Conservation (phyloP, 2,113 vertebrate species). For the Notothenia coriiceps region DNA sequence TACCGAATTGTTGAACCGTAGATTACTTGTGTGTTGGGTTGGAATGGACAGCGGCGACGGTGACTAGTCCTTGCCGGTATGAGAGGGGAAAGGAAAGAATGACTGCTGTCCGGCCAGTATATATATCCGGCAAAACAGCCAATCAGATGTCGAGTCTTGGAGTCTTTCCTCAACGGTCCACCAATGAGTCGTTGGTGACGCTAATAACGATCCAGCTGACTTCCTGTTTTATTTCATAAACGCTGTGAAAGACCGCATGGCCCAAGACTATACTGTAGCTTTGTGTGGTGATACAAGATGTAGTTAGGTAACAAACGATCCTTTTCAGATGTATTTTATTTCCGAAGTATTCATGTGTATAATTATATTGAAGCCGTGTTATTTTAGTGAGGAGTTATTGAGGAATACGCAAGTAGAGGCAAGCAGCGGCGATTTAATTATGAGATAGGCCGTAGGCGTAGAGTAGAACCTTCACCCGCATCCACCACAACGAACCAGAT, state of each 20-base stretch:
- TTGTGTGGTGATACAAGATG: background rate
- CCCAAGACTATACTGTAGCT: background rate
- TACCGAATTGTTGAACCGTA: conserved; percentile 41
- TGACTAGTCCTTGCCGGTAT: conserved; percentile 53
- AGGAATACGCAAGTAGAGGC: background rate
- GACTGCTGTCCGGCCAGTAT: background rate
- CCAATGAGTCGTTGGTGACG: conserved; percentile 65
- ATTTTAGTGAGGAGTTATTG: too few species aligned
- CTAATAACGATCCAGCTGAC: background rate
- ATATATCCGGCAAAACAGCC: conserved; percentile 69
- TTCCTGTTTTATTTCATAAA: conserved; percentile 56
- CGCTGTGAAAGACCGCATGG: conserved; percentile 28
- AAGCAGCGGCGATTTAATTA: background rate
- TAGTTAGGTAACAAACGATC: background rate
- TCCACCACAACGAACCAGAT: too few species aligned
- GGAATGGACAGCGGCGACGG: conserved; percentile 15
- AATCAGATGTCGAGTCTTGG: conserved; percentile 63
- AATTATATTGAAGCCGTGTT: accelerated
- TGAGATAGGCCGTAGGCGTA: background rate
- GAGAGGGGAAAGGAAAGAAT: conserved; percentile 61
- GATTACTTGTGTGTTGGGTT: conserved; percentile 6
- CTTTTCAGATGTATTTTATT: background rate
- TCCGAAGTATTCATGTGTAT: background rate
- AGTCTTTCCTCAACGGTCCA: background rate
- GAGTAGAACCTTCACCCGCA: too few species aligned